Conservation (phyloP, 2,797 vertebrate genomes). For the Danio albolineatus region DNA sequence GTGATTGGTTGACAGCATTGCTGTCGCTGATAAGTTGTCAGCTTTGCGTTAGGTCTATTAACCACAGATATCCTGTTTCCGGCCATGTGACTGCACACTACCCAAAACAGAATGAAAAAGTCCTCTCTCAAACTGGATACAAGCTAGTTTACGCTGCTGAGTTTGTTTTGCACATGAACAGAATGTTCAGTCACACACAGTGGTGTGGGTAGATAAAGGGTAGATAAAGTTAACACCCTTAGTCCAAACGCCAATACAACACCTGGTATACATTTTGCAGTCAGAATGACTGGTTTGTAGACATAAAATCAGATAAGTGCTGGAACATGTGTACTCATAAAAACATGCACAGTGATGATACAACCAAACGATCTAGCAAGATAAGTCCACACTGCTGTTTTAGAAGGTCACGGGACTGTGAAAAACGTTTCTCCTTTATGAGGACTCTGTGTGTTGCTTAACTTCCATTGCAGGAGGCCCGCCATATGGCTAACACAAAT, state of each 20-base stretch:
- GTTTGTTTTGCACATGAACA: conserved; percentile 61
- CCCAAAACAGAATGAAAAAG: conserved; percentile 12
- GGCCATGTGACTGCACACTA: conserved; percentile 68
- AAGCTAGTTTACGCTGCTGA: conserved; percentile 39
- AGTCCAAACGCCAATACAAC: conserved; percentile 7
- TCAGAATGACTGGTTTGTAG: conserved; percentile 10
- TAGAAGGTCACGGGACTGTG: conserved; percentile 3
- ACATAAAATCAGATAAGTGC: conserved; percentile 21
- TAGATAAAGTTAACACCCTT: conserved; percentile 54
- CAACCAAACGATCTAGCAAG: not conserved
- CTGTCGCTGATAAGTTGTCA: conserved; percentile 75
- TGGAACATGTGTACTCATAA: not conserved
- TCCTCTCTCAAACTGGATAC: conserved; percentile 15
- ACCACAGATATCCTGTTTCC: conserved; percentile 84
- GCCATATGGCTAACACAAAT: not conserved
- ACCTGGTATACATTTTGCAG: not conserved
- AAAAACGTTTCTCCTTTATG: conserved; percentile 13
- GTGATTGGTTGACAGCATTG: conserved; percentile 83
- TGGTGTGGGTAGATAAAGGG: too few species aligned
- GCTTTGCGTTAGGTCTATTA: conserved; percentile 79
- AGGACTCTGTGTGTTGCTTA: not conserved
- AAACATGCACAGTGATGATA: conserved; percentile 3
- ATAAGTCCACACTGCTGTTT: not conserved
- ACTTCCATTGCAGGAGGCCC: not conserved
- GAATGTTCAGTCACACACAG: conserved; percentile 57